phyloP scores from a whole-genome alignment of 2,888 invertebrate species.

The Sphaerophoria rueppellii region DNA sequence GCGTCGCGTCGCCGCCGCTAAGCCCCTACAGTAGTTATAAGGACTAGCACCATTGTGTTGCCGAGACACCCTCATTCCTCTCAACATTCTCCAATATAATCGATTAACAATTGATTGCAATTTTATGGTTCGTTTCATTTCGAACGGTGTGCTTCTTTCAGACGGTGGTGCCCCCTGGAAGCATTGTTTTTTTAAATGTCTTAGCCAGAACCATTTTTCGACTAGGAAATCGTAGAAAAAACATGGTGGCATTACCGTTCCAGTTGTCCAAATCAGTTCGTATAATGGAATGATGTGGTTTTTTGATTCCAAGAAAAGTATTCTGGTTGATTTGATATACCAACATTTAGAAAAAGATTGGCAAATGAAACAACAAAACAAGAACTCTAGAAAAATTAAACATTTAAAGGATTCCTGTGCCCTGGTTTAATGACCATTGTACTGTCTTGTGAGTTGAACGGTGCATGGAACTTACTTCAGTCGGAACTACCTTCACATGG shows the following conservation, averaged over 20 bases:
- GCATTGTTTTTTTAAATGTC: slow-evolving; percentile 25
- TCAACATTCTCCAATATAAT: slow-evolving; percentile 60
- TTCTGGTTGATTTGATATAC: too few species aligned
- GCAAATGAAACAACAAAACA: slow-evolving; percentile 57
- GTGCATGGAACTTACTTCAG: too few species aligned
- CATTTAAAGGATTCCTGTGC: too few species aligned
- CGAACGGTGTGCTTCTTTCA: slow-evolving; percentile 33
- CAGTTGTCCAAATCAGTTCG: slow-evolving; percentile 67
- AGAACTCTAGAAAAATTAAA: not conserved
- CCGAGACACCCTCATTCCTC: slow-evolving; percentile 7
- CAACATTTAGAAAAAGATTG: not conserved
- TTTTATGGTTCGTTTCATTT: slow-evolving; percentile 72
- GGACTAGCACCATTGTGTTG: not conserved
- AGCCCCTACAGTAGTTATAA: not conserved
- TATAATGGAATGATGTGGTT: slow-evolving; percentile 51
- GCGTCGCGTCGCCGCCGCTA: not conserved
- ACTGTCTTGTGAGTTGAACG: too few species aligned
- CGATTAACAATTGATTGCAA: slow-evolving; percentile 74
- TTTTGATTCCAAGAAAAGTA: slow-evolving; percentile 36
- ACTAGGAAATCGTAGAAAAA: slow-evolving; percentile 16
- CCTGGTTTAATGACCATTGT: too few species aligned
- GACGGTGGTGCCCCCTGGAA: not conserved
- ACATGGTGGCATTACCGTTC: slow-evolving; percentile 46
- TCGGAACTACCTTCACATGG: too few species aligned
- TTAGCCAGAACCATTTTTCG: slow-evolving; percentile 61